A percentile compares a stretch with the other conserved stretches of the same genome.
Evolutionary conservation across 2,888 invertebrate species (phyloP).

Genomic region (Prenolepis imparis): DNA sequence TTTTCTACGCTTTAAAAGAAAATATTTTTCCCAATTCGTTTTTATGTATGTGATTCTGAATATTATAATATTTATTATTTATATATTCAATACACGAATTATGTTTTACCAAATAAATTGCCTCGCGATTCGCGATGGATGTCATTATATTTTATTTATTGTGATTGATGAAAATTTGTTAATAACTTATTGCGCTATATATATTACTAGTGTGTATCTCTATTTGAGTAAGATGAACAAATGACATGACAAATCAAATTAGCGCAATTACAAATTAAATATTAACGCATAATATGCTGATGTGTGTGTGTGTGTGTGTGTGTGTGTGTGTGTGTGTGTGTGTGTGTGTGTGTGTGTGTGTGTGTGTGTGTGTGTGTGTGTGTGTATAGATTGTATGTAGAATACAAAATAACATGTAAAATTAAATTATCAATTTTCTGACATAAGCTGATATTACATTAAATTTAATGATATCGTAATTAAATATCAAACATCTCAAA

Average conservation of each 20-base stretch:
- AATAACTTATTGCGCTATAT: constrained; percentile 20
- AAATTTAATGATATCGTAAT: constrained; percentile 13
- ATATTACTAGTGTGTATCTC: neutral
- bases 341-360: neutral
- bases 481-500: neutral
- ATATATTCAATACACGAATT: neutral
- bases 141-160: constrained; percentile 19
- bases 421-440: constrained; percentile 35
- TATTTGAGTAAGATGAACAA: constrained; percentile 18
- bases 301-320: neutral
- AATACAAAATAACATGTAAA: constrained; percentile 30
- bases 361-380: neutral
- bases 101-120: neutral
- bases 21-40: neutral
- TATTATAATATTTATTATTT: neutral
- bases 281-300: neutral
- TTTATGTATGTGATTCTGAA: neutral
- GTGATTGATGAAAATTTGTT: constrained; percentile 23
- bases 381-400: neutral
- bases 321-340: neutral
- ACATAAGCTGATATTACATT: neutral
- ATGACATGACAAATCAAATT: constrained; percentile 22
- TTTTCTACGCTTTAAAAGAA: neutral
- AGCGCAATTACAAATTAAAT: constrained; percentile 15
- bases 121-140: neutral